Evolutionary conservation across 2,888 invertebrate genomes (phyloP).

Genomic region (Acrocyrtus sp.): DNA sequence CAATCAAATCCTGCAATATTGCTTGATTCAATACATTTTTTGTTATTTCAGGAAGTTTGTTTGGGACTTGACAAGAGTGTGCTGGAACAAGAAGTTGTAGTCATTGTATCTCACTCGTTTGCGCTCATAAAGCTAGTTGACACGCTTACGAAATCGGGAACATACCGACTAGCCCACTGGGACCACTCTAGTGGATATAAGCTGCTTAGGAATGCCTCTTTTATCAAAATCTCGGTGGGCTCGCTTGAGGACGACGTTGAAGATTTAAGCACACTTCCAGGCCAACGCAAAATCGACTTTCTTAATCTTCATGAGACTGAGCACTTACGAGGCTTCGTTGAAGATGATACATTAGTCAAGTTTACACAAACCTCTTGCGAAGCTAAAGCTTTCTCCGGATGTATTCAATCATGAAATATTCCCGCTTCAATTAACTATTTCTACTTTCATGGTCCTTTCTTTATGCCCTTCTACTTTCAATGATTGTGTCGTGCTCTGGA

Average conservation of each 20-base stretch:
- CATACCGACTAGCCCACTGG: constrained; percentile 46
- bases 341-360: constrained; percentile 41
- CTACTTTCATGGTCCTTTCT: too few species aligned
- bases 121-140: constrained; percentile 52
- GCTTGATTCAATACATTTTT: too few species aligned
- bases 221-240: constrained; percentile 48
- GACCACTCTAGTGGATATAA: constrained; percentile 48
- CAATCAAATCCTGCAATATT: too few species aligned
- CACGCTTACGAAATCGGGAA: constrained; percentile 42
- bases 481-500: too few species aligned
- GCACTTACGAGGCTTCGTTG: constrained; percentile 37
- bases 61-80: constrained; percentile 47
- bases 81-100: constrained; percentile 48
- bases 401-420: constrained; percentile 48
- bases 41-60: constrained; percentile 43
- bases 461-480: too few species aligned
- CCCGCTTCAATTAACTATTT: too few species aligned
- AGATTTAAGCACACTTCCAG: constrained; percentile 44
- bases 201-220: constrained; percentile 47
- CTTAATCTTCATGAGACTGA: constrained; percentile 52
- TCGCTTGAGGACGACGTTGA: constrained; percentile 46
- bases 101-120: constrained; percentile 49
- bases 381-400: constrained; percentile 45
- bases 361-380: constrained; percentile 42
- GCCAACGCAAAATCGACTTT: constrained; percentile 43